These are phyloP conservation scores for Drosophila quinaria DNA, from an alignment of 2,888 invertebrate species.

Conservation along the genomic window DNA sequence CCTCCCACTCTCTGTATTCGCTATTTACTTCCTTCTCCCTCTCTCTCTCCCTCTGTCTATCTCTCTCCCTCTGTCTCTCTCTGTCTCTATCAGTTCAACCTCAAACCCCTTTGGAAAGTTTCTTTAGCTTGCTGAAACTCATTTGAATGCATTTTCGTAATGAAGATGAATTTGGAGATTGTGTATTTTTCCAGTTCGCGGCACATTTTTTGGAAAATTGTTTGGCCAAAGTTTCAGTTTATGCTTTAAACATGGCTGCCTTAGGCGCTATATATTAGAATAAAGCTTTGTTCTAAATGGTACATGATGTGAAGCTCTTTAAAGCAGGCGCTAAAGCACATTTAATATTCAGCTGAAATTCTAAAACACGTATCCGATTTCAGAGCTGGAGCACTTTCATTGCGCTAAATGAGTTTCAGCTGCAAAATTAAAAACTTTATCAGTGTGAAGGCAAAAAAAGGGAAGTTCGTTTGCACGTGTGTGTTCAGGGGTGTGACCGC, in stretches of 20 bases:
- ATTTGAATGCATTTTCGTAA: slow-evolving; percentile 77
- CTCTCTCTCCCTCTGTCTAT: background rate
- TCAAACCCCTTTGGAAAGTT: slow-evolving; percentile 39
- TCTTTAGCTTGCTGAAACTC: slow-evolving; percentile 47
- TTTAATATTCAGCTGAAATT: slow-evolving; percentile 71
- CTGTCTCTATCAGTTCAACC: background rate
- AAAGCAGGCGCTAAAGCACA: slow-evolving; percentile 31
- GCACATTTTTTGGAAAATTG: slow-evolving; percentile 68
- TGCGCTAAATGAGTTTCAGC: slow-evolving; percentile 78
- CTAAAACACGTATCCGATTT: slow-evolving; percentile 64
- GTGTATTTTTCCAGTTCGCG: slow-evolving; percentile 78
- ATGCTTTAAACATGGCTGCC: slow-evolving; percentile 45
- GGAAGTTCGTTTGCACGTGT: slow-evolving; percentile 36
- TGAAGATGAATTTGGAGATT: slow-evolving; percentile 77
- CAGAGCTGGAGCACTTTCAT: slow-evolving; percentile 59
- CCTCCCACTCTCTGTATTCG: background rate
- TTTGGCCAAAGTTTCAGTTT: slow-evolving; percentile 64
- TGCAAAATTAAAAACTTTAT: slow-evolving; percentile 79
- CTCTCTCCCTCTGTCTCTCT: background rate
- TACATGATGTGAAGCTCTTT: slow-evolving; percentile 23
- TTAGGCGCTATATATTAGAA: slow-evolving; percentile 30
- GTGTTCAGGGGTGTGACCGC: slow-evolving; percentile 30
- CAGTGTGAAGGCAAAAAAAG: slow-evolving; percentile 42
- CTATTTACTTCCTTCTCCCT: background rate
- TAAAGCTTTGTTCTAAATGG: slow-evolving; percentile 1